These are phyloP conservation scores for Otolemur crassicaudatus DNA, from an alignment of 2,797 vertebrate species.

Conservation along the genomic window DNA sequence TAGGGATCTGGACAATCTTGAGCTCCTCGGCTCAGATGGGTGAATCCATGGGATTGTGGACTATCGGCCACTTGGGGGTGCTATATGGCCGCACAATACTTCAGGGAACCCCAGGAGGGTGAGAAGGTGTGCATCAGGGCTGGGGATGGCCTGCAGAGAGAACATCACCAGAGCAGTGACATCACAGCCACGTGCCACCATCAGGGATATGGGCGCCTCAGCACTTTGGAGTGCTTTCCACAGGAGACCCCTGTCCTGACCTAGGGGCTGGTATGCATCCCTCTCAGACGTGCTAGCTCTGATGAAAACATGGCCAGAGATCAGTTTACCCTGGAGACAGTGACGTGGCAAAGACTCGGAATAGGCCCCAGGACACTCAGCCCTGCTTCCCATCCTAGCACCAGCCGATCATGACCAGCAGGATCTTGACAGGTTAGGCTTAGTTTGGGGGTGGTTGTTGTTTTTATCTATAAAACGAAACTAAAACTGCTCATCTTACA, in stretches of 20 bases:
- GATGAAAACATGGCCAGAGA: neutral
- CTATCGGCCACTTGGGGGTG: accelerated
- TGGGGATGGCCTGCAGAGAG: neutral
- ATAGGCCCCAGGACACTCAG: accelerated
- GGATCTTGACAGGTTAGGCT: neutral
- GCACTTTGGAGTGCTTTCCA: accelerated
- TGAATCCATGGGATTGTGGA: neutral
- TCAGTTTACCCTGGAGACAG: neutral
- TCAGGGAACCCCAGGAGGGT: accelerated
- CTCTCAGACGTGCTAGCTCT: neutral
- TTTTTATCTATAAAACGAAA: neutral
- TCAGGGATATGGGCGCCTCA: neutral
- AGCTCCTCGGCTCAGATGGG: neutral
- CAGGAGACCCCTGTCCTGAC: accelerated
- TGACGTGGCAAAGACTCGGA: neutral
- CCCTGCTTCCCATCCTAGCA: neutral
- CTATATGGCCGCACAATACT: neutral
- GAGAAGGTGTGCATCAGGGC: neutral
- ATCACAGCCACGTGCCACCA: neutral
- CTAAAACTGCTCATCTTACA: neutral
- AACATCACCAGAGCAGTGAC: neutral
- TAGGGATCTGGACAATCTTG: accelerated
- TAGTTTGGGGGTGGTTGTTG: neutral
- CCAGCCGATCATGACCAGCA: no score
- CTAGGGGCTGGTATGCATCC: neutral